Evolutionary conservation across 2,888 invertebrate genomes (phyloP).

Genomic region (Sthenelais limicola): DNA sequence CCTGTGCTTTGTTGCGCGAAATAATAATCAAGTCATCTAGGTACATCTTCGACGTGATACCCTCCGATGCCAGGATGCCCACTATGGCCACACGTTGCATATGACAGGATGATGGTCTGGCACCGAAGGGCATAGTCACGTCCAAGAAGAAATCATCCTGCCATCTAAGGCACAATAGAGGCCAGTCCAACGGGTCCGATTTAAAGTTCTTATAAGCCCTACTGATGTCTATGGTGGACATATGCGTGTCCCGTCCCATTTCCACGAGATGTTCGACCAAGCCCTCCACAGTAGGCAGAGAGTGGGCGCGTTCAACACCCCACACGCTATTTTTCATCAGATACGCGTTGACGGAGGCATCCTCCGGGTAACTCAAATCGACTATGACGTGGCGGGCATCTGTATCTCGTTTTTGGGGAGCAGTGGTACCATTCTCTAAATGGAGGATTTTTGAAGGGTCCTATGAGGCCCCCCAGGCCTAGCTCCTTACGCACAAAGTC

Average conservation of each 20-base stretch:
- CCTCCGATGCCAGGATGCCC: not conserved
- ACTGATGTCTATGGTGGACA: not conserved
- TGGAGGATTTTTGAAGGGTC: too few species aligned
- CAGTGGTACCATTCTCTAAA: too few species aligned
- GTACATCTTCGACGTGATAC: not conserved
- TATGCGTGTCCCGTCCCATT: not conserved
- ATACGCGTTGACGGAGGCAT: not conserved
- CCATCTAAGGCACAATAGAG: not conserved
- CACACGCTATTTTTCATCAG: not conserved
- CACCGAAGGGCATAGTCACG: not conserved
- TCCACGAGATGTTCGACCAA: not conserved
- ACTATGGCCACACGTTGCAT: not conserved
- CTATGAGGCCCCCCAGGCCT: too few species aligned
- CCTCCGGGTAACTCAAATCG: not conserved
- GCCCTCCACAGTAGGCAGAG: not conserved
- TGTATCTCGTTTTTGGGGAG: too few species aligned
- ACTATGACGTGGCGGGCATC: not conserved
- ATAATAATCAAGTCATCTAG: not conserved
- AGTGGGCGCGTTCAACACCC: not conserved
- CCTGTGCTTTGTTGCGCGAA: not conserved
- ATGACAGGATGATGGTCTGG: not conserved
- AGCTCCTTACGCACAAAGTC: too few species aligned
- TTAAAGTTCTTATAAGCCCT: not conserved
- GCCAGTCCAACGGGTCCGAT: not conserved
- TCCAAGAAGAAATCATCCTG: not conserved